Percentiles rank a stretch among this genome's conserved stretches.
phyloP scores from a whole-genome alignment of 2,888 invertebrate genomes.

The Heterodera filipjevi region DNA sequence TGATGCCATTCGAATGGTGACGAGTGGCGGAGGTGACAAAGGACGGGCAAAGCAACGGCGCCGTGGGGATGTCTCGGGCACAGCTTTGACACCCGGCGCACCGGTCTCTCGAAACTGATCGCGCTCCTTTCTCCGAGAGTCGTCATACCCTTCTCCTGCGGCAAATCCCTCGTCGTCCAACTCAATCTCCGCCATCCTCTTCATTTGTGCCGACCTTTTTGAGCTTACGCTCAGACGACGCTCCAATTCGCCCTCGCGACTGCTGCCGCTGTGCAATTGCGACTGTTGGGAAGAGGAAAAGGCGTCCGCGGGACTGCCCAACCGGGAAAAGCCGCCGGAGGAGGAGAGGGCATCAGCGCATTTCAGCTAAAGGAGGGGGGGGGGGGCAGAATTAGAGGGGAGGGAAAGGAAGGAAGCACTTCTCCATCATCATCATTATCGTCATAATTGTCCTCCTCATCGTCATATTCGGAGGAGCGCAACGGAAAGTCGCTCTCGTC shows the following conservation, averaged over 20 bases:
- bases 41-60: neutral
- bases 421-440: neutral
- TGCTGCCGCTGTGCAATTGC: constrained; percentile 22
- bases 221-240: constrained; percentile 22
- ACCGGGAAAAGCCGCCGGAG: neutral
- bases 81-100: neutral
- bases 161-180: constrained; percentile 8
- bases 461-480: constrained; percentile 13
- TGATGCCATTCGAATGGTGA: constrained; percentile 29
- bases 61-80: too few relatives aligned
- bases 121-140: neutral
- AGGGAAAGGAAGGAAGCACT: neutral
- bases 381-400: constrained; percentile 2
- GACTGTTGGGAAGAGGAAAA: constrained; percentile 5
- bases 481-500: constrained; percentile 29
- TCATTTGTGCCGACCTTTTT: constrained; percentile 33
- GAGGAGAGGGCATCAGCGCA: neutral
- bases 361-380: neutral
- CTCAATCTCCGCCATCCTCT: constrained; percentile 23
- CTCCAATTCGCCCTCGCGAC: constrained; percentile 25
- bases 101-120: neutral
- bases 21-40: constrained; percentile 3
- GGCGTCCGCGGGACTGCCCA: constrained; percentile 9
- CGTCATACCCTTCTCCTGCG: neutral
- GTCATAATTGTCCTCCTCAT: too few relatives aligned